Evolutionary conservation across 2,888 invertebrate species (phyloP), one percentile per base, ranked within the genome.

Genomic region (Melikaiella ostensackeni): DNA sequence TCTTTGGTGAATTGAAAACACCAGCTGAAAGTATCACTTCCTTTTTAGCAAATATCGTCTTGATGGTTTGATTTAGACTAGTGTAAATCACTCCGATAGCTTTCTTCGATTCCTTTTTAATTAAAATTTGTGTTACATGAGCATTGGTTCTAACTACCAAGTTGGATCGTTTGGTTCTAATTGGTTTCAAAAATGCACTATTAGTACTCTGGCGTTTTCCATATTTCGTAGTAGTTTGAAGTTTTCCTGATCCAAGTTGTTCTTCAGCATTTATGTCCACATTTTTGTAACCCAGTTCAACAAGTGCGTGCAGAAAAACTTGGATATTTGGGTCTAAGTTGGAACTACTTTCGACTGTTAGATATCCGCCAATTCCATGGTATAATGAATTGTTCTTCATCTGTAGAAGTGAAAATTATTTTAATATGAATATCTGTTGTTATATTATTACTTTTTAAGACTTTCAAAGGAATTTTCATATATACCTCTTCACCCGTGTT

Each of bases 21-120:
- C 98, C 98, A 0, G 97, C 98, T 16, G 97, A 95, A 50, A 98
- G 89, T 70, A 98, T 96, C 0, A 98, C 94, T 91, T 97, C 97
- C 86, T 96, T 96, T 75, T 94, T 94, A 0, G 97, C 97, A 79
- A 94, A 92, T 0, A 96, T 95, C 0, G 94, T 92, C 86, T 95
- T 94, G 77, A 94, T 94, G 46, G 93, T 92, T 3, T 97, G 97
- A 82, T 96, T 93, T 82, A 96, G 94, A 1, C 95, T 80, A 92
- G 89, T 91, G 87, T 96, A 97, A 89, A 97, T 96, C 0, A 97
- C 96, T 0, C 96, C 97, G 76, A 94, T 94, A 0, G 96, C 97
- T 85, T 94, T 94, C 94, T 94, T 95, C 3, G 94, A 95, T 30
- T 93, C 89, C 0, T 96, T 95, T 86, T 96, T 95, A 55, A 98